A percentile compares a stretch with the other conserved stretches of the same genome.
Evolutionary conservation across 2,797 vertebrate genomes (phyloP).

Genomic region (Corythornis leucogaster): DNA sequence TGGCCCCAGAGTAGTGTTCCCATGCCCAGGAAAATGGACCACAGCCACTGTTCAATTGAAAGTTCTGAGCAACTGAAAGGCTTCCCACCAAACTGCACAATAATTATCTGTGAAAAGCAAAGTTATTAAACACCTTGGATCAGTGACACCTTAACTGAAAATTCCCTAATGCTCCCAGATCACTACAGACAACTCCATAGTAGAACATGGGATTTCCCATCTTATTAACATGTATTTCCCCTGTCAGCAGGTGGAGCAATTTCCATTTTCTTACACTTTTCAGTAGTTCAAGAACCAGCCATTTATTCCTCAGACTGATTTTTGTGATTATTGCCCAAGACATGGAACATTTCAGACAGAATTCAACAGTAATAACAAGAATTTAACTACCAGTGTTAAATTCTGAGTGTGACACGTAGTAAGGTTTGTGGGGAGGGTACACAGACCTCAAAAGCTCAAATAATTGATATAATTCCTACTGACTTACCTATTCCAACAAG

Average conservation of each 20-base stretch:
- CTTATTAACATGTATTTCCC: background rate
- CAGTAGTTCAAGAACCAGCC: background rate
- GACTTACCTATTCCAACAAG: background rate
- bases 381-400: background rate
- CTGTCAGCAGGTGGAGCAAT: background rate
- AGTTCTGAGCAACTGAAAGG: constrained; percentile 86
- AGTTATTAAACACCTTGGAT: background rate
- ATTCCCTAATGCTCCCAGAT: background rate
- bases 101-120: constrained; percentile 79
- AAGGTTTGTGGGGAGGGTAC: background rate
- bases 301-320: background rate
- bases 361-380: background rate
- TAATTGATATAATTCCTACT: background rate
- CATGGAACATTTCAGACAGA: background rate
- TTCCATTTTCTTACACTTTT: background rate
- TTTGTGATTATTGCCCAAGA: background rate
- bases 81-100: constrained; percentile 86
- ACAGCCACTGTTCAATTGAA: constrained; percentile 84
- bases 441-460: background rate
- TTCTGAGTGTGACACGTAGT: background rate
- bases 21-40: constrained; percentile 87
- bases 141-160: background rate
- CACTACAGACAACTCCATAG: background rate
- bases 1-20: constrained; percentile 98
- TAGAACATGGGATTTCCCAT: background rate